These are phyloP conservation scores for Bostrychus sinensis DNA, from an alignment of 2,113 vertebrate genomes.

Conservation along the genomic window DNA sequence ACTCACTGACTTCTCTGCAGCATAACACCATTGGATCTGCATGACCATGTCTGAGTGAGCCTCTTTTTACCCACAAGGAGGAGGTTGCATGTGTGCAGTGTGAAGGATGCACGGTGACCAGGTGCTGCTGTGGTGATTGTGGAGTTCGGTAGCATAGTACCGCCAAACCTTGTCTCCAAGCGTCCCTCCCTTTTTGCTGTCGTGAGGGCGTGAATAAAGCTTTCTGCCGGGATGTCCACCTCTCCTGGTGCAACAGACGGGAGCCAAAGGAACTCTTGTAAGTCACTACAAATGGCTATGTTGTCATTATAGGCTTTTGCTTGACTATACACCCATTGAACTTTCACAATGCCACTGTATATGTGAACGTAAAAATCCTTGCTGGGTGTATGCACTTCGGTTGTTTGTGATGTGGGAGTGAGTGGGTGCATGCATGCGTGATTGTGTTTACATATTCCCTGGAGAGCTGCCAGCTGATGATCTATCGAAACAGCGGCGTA, in stretches of 20 bases:
- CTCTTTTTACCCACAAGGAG: slow-evolving; percentile 21
- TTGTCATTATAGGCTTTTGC: slow-evolving; percentile 16
- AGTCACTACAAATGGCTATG: slow-evolving; percentile 43
- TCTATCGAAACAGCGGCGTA: slow-evolving; percentile 29
- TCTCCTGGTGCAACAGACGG: slow-evolving; percentile 58
- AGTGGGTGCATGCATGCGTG: slow-evolving; percentile 8
- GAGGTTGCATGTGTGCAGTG: slow-evolving; percentile 52
- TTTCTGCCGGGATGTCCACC: slow-evolving; percentile 69
- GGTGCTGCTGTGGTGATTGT: slow-evolving; percentile 66
- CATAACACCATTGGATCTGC: slow-evolving; percentile 10
- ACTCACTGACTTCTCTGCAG: not conserved
- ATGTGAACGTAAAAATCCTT: not conserved
- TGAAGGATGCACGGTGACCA: slow-evolving; percentile 64
- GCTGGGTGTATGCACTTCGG: slow-evolving; percentile 2
- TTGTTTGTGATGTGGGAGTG: slow-evolving; percentile 30
- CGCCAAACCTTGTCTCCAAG: slow-evolving; percentile 15
- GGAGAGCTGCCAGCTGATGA: slow-evolving; percentile 52
- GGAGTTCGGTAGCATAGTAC: slow-evolving; percentile 59
- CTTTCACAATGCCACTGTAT: not conserved
- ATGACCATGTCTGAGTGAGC: slow-evolving; percentile 36
- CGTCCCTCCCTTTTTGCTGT: slow-evolving; percentile 35
- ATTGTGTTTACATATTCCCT: slow-evolving; percentile 42
- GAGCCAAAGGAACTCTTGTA: slow-evolving; percentile 74
- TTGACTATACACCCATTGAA: not conserved
- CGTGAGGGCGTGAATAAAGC: slow-evolving; percentile 43